Percentiles rank a stretch among this genome's conserved stretches.
These are phyloP conservation scores for Microchrysa polita DNA, from an alignment of 2,888 invertebrate genomes.

Conservation along the genomic window DNA sequence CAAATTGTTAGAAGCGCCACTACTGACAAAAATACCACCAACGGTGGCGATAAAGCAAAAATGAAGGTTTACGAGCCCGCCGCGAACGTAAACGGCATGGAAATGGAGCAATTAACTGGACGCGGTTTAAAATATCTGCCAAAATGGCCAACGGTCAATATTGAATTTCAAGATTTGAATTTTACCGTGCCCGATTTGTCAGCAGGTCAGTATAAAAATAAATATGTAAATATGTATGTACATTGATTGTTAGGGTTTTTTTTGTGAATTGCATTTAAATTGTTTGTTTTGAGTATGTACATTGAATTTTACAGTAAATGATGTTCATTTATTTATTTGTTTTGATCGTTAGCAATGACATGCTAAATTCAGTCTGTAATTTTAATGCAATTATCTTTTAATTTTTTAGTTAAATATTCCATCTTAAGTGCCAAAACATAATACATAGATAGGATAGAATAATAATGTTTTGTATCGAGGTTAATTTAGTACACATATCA, in stretches of 20 bases:
- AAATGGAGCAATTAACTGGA: constrained; percentile 37
- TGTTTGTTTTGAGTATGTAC: not conserved
- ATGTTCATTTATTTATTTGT: not conserved
- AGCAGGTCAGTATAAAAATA: constrained; percentile 66
- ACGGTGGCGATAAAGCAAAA: not conserved
- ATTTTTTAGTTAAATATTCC: too few relatives aligned
- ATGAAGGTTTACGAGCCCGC: not conserved
- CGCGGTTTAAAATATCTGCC: constrained; percentile 69
- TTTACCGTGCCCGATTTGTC: constrained; percentile 80
- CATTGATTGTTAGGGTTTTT: not conserved
- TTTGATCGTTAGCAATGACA: too few relatives aligned
- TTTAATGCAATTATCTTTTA: too few relatives aligned
- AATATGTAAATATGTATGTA: not conserved
- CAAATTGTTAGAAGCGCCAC: not conserved
- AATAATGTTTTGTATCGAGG: too few relatives aligned
- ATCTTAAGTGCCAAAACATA: too few relatives aligned
- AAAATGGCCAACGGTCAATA: constrained; percentile 77
- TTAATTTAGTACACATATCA: too few relatives aligned
- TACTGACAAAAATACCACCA: not conserved
- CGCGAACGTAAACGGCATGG: constrained; percentile 14
- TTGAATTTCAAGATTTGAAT: constrained; percentile 84
- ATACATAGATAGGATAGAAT: too few relatives aligned
- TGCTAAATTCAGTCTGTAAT: too few relatives aligned
- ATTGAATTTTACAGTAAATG: not conserved
- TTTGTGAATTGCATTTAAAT: not conserved